Conservation (phyloP, 2,797 vertebrate species). For the Sebastes iracundus region DNA sequence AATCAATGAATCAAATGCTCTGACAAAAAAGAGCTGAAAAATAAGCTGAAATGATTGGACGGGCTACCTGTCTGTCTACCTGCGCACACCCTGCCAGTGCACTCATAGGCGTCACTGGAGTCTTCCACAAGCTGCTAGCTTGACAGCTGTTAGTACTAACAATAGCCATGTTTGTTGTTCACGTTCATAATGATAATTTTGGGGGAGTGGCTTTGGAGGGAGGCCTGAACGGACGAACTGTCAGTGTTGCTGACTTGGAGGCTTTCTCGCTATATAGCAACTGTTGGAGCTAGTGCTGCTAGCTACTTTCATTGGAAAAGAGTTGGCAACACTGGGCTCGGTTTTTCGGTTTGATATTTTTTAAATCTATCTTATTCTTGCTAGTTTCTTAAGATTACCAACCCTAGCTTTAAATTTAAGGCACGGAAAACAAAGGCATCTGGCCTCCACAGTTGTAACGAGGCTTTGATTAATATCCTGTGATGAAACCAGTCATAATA, state of each 20-base stretch:
- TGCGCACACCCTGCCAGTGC: too few relatives aligned
- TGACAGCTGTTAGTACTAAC: too few relatives aligned
- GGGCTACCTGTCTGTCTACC: too few relatives aligned
- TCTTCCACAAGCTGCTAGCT: too few relatives aligned
- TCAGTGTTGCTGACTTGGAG: background rate
- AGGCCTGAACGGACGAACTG: background rate
- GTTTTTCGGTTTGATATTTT: background rate
- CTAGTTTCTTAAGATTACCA: background rate
- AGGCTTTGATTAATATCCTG: conserved; percentile 34
- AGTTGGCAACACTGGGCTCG: background rate
- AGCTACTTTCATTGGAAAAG: background rate
- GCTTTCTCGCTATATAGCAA: too few relatives aligned
- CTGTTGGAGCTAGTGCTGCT: background rate
- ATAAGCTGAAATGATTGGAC: too few relatives aligned
- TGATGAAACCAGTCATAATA: background rate
- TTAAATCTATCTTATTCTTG: background rate
- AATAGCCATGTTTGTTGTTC: too few relatives aligned
- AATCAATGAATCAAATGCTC: too few relatives aligned
- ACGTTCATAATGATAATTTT: too few relatives aligned
- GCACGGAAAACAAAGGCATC: background rate
- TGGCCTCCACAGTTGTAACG: background rate
- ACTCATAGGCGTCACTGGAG: too few relatives aligned
- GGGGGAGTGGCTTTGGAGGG: background rate
- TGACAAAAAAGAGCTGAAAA: too few relatives aligned
- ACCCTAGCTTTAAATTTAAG: background rate